Base-by-base conservation (phyloP, 92 coral and sea anemone species). In the Epizoanthus stellaris region DNA sequence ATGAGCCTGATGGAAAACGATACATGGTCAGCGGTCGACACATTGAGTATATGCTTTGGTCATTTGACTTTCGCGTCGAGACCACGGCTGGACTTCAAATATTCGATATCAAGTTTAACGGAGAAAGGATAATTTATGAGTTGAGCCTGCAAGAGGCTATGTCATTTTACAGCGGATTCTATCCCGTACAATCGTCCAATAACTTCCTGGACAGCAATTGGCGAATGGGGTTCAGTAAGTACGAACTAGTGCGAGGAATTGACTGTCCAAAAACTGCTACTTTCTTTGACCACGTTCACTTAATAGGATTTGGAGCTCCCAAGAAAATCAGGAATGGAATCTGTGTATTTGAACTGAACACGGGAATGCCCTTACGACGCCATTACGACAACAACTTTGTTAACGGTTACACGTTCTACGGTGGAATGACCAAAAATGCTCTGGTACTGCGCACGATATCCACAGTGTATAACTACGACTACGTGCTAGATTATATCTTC, bases 1-100 rank as follows among this genome's bases (percentile, higher is more conserved):
- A 84, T 75, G 93, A 92, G 73, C 95, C 95, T 1, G 91, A 92
- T 77, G 95, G 95, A 6, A 88, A 85, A 65, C 93, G 95, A 4
- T 92, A 92, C 85, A 76, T 90, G 4, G 93, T 89, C 56, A 87
- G 70, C 5, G 88, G 89, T 47, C 90, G 82, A 16, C 95, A 92
- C 75, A 60, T 92, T 11, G 85, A 74, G 21, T 92, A 92, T 86
- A 92, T 92, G 95, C 85, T 84, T 10, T 92, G 95, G 95, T 80
- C 90, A 81, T 92, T 92, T 60, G 88, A 87, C 66, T 92, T 92
- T 73, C 87, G 95, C 13, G 82, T 90, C 70, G 90, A 87, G 72
- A 72, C 91, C 8, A 75, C 85, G 30, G 62, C 90, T 43, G 95
- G 95, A 6, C 65, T 87, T 21, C 95, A 92, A 54, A 34, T 92